phyloP scores from a whole-genome alignment of 2,113 vertebrate species.

The Aphyosemion australe region DNA sequence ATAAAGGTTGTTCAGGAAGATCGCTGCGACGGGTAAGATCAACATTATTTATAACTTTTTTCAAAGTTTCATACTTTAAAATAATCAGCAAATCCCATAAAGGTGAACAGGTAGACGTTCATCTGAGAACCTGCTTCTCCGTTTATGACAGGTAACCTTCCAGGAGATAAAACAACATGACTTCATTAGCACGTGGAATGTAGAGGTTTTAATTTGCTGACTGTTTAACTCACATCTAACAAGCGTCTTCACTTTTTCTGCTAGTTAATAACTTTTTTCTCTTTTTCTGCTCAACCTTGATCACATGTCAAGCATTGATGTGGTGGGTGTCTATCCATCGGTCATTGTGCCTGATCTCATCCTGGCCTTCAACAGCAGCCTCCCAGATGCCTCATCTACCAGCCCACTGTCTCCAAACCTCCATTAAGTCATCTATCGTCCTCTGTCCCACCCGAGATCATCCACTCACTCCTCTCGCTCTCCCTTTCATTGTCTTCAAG shows the following conservation, averaged over 20 bases:
- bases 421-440: slow-evolving; percentile 81
- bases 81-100: too few species aligned
- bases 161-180: background rate
- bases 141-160: background rate
- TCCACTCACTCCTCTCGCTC: slow-evolving; percentile 65
- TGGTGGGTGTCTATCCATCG: slow-evolving; percentile 67
- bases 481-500: slow-evolving; percentile 37
- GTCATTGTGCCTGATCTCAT: slow-evolving; percentile 70
- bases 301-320: slow-evolving; percentile 67
- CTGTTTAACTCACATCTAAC: too few species aligned
- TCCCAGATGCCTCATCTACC: slow-evolving; percentile 77
- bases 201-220: background rate
- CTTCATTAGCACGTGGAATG: background rate
- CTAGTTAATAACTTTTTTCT: slow-evolving; percentile 28
- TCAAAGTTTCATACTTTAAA: too few species aligned
- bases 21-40: too few species aligned
- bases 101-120: too few species aligned
- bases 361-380: slow-evolving; percentile 68
- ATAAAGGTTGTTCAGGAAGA: too few species aligned
- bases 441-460: slow-evolving; percentile 71
- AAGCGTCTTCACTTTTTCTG: slow-evolving; percentile 17
- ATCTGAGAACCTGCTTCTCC: too few species aligned
- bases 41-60: too few species aligned
- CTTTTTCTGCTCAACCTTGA: slow-evolving; percentile 58
- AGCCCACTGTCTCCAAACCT: slow-evolving; percentile 74